A percentile compares a stretch with the other conserved stretches of the same genome.
Evolutionary conservation across 2,888 invertebrate genomes (phyloP).

Genomic region (Sarcophaga caerulescens): DNA sequence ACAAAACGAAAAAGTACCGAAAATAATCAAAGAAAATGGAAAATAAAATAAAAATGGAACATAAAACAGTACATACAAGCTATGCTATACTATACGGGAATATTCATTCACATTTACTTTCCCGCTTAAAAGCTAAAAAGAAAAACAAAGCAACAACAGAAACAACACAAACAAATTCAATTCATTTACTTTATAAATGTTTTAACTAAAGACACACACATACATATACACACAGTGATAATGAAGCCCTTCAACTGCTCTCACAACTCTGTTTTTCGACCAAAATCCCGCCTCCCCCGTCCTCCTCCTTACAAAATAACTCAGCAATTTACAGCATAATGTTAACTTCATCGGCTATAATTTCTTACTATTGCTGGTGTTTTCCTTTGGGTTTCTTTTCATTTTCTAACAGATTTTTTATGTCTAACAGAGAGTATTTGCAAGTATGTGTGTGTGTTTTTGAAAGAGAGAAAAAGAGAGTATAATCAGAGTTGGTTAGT

Average conservation of each 20-base stretch:
- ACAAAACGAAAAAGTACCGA: neutral
- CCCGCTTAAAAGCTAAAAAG: neutral
- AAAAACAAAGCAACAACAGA: too few species aligned
- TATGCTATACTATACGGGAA: too few species aligned
- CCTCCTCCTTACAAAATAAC: neutral
- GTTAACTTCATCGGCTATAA: neutral
- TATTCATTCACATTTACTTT: conserved; percentile 7
- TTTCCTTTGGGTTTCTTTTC: neutral
- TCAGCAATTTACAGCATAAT: neutral
- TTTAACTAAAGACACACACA: conserved; percentile 7
- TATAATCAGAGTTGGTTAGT: neutral
- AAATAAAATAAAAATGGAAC: neutral
- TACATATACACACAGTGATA: neutral
- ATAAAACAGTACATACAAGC: neutral
- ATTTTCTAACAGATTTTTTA: neutral
- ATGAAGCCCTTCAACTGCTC: conserved; percentile 25
- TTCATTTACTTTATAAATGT: conserved; percentile 42
- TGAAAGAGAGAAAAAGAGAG: neutral
- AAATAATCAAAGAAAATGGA: conserved; percentile 37
- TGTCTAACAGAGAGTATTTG: neutral
- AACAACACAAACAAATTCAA: neutral
- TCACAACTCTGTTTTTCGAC: neutral
- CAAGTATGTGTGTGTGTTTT: neutral
- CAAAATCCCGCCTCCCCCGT: neutral
- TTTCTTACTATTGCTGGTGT: neutral